These are phyloP conservation scores for Polypterus senegalus DNA, from an alignment of 2,113 vertebrate species.

Conservation along the genomic window DNA sequence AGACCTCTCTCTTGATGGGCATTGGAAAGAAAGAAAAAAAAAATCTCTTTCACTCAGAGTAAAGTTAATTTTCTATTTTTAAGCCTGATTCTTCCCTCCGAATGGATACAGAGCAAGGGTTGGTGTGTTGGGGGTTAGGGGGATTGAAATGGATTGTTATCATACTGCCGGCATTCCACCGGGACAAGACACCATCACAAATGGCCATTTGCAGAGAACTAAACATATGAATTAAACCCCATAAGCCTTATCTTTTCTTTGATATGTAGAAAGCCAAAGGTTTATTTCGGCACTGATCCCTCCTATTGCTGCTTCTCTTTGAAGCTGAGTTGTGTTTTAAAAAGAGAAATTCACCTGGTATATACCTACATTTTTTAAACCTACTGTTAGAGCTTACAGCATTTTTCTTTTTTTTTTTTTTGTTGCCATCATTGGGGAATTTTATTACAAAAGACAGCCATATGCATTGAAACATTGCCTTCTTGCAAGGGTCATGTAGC, in stretches of 20 bases:
- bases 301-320: constrained; percentile 48
- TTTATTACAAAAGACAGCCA: constrained; percentile 56
- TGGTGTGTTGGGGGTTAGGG: background rate
- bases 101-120: constrained; percentile 51
- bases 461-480: constrained; percentile 55
- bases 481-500: constrained; percentile 60
- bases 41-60: constrained; percentile 34
- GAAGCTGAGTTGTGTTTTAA: constrained; percentile 56
- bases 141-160: constrained; percentile 44
- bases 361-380: constrained; percentile 44
- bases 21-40: constrained; percentile 37
- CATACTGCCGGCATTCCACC: constrained; percentile 38
- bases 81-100: constrained; percentile 43
- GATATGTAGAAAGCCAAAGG: constrained; percentile 58
- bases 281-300: constrained; percentile 63
- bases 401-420: constrained; percentile 37
- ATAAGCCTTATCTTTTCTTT: constrained; percentile 58
- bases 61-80: constrained; percentile 52
- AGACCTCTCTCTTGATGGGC: constrained; percentile 47
- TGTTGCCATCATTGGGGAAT: constrained; percentile 42
- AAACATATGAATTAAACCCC: constrained; percentile 63
- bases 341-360: constrained; percentile 49
- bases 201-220: constrained; percentile 50
- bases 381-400: constrained; percentile 40
- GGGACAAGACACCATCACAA: constrained; percentile 49